Evolutionary conservation across 2,113 vertebrate genomes (phyloP), one percentile per base, ranked within the genome.

Genomic region (Zapus hudsonius): DNA sequence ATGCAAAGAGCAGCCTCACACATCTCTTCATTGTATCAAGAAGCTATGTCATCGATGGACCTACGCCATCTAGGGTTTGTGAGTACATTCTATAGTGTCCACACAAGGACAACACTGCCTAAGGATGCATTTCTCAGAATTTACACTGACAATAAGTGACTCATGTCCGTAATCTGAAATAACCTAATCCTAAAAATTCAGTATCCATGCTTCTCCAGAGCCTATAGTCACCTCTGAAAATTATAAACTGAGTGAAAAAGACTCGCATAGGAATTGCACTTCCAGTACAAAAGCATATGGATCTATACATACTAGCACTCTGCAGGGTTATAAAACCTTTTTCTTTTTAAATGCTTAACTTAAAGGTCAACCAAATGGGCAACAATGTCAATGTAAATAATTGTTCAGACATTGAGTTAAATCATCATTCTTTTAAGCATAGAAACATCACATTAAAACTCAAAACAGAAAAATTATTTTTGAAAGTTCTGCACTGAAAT

Each of bases 401-500:
- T 31, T 74, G 44, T 67, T 87, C 44, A 90, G 40, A 55, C 59
- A 76, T 63, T 42, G 84, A 3, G 9, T 57, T 85, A 84, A 76
- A 88, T 64, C 64, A 75, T 23, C n/a, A 64, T 55, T 83, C 59
- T 90, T 93, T 74, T 42, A 61, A 40, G 31, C 40, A 75, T 3
- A 16, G n/a, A 29, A 69, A 94, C 3, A 67, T 9, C 22, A 72
- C 15, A 64, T n/a, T n/a, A n/a, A n/a, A n/a, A n/a, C n/a, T n/a
- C 27, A 70, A 63, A 69, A 85, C 10, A 91, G 47, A 88, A 88
- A 94, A 95, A 84, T 33, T 7, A 72, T 82, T 76, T 63, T 61
- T 74, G 6, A 86, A 90, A 29, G n/a, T 57, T 67, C 76, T 94
- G 82, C 11, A 36, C 47, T 93, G 93, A 84, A 89, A 80, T 76